Conservation (phyloP, 2,113 vertebrate species). For the Xiphorhynchus elegans region DNA sequence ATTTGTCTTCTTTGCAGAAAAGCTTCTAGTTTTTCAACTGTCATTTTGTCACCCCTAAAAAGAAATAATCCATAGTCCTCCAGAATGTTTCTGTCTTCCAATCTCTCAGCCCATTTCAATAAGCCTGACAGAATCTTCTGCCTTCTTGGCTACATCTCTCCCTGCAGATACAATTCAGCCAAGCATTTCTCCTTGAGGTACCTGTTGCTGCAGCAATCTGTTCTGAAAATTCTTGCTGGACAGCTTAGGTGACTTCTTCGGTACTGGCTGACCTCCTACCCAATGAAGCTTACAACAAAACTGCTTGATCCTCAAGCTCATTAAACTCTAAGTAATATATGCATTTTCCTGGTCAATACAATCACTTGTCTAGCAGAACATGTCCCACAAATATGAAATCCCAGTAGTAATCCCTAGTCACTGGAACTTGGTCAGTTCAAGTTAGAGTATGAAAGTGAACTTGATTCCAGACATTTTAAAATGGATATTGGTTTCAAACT, state of each 20-base stretch:
- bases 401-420: neutral
- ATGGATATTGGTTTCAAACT: neutral
- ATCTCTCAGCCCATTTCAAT: neutral
- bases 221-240: neutral
- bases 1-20: neutral
- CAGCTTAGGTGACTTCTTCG: neutral
- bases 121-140: neutral
- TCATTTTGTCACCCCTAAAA: neutral
- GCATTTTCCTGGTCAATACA: neutral
- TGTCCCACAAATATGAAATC: neutral
- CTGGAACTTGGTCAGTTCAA: neutral
- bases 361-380: neutral
- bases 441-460: neutral
- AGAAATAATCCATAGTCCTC: rapidly evolving
- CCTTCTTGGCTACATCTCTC: neutral
- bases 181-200: neutral
- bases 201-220: neutral
- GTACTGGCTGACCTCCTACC: neutral
- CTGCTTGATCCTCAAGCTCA: neutral
- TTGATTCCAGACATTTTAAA: neutral
- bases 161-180: neutral
- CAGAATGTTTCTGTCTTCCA: neutral
- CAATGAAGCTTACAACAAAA: neutral
- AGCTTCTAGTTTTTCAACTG: neutral
- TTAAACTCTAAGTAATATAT: neutral